These are phyloP conservation scores for Edolisoma coerulescens DNA, from an alignment of 2,113 vertebrate species.

Conservation along the genomic window DNA sequence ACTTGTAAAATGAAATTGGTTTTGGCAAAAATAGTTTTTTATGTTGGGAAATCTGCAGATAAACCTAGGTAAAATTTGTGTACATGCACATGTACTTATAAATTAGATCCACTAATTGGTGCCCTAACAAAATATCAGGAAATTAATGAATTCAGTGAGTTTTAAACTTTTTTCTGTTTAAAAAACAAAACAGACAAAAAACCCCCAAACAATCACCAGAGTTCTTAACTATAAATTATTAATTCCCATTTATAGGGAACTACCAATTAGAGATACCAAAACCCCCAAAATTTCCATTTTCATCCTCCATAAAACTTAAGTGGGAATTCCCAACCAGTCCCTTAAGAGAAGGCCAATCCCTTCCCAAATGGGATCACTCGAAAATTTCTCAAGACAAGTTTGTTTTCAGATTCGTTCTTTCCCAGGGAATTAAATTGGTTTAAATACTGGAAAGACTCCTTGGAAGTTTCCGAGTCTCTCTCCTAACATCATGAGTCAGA, in stretches of 20 bases:
- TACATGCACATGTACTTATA: accelerated
- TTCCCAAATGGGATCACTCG: background rate
- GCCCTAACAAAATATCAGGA: background rate
- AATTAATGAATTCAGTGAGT: background rate
- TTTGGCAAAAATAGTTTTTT: background rate
- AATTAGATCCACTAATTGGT: background rate
- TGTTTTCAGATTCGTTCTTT: background rate
- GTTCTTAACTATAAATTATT: background rate
- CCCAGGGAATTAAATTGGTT: background rate
- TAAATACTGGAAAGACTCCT: conserved; percentile 25
- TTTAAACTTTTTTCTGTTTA: background rate
- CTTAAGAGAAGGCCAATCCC: background rate
- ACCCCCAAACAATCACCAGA: background rate
- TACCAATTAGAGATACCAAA: background rate
- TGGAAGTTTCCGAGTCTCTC: conserved; percentile 30
- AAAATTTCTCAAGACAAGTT: background rate
- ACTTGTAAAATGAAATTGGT: background rate
- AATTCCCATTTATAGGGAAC: background rate
- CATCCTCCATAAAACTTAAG: background rate
- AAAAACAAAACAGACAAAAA: background rate
- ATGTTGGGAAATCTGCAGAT: background rate
- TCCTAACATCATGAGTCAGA: conserved; percentile 13
- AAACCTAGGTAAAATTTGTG: background rate
- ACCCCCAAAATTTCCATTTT: background rate
- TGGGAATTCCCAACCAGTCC: background rate